Conservation (phyloP, 2,797 vertebrate genomes). For the Vultur gryphus region DNA sequence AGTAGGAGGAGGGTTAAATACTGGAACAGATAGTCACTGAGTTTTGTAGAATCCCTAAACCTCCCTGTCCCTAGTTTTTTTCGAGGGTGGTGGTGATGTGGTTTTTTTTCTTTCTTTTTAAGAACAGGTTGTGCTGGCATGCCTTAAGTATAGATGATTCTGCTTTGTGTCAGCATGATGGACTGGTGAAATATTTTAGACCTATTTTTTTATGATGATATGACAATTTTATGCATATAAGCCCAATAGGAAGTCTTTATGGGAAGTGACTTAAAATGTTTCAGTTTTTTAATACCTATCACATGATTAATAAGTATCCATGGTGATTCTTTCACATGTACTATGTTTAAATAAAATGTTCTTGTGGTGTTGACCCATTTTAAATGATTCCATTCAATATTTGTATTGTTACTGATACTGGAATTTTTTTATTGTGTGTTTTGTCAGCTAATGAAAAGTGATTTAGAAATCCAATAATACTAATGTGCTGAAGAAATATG, state of each 20-base stretch:
- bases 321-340: not conserved
- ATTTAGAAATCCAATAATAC: slow-evolving; percentile 64
- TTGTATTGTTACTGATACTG: not conserved
- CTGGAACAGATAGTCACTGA: not conserved
- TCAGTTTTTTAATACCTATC: not conserved
- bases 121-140: not conserved
- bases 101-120: not conserved
- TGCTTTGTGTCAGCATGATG: not conserved
- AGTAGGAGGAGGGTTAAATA: not conserved
- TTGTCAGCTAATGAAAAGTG: slow-evolving; percentile 18
- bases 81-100: not conserved
- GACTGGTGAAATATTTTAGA: not conserved
- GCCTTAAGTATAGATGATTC: not conserved
- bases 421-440: not conserved
- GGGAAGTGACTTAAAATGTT: not conserved
- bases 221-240: not conserved
- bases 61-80: not conserved
- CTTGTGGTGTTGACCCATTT: not conserved
- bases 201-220: not conserved
- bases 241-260: not conserved
- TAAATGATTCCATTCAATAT: not conserved
- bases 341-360: not conserved
- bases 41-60: rapidly evolving
- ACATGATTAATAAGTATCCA: not conserved
- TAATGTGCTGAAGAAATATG: slow-evolving; percentile 47